These are phyloP conservation scores for Oncorhynchus keta DNA, from an alignment of 2,113 vertebrate species.

Conservation along the genomic window DNA sequence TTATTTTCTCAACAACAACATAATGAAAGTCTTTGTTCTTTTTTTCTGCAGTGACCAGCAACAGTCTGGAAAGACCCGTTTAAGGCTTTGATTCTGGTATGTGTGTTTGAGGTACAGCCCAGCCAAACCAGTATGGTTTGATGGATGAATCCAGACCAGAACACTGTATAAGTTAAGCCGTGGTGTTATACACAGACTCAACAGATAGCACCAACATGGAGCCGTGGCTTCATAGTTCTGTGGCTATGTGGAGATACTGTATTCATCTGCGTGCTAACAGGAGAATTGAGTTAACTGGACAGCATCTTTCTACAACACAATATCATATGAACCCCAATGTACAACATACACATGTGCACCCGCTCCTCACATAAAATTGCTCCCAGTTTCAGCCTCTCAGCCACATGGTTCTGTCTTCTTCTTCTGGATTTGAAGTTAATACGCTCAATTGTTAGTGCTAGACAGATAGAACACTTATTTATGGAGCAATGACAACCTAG, in stretches of 20 bases:
- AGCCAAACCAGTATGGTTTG: conserved; percentile 40
- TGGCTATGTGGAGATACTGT: conserved; percentile 23
- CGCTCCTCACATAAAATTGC: neutral
- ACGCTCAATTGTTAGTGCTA: too few species aligned
- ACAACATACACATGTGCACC: conserved; percentile 21
- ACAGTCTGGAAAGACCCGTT: conserved; percentile 71
- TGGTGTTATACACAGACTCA: conserved; percentile 37
- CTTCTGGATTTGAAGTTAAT: too few species aligned
- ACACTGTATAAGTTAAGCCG: conserved; percentile 48
- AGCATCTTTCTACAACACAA: conserved; percentile 48
- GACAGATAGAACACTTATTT: conserved; percentile 19
- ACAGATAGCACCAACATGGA: conserved; percentile 68
- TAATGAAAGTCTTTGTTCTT: conserved; percentile 52
- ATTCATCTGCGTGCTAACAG: conserved; percentile 30
- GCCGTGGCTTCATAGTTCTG: conserved; percentile 11
- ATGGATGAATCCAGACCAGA: conserved; percentile 43
- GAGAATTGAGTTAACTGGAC: conserved; percentile 40
- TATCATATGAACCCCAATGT: conserved; percentile 44
- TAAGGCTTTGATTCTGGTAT: conserved; percentile 74
- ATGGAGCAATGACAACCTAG: conserved; percentile 9
- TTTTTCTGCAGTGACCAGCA: conserved; percentile 62
- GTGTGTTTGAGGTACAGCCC: conserved; percentile 63
- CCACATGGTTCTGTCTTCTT: too few species aligned
- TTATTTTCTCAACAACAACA: conserved; percentile 72
- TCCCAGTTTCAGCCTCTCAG: neutral